phyloP scores from a whole-genome alignment of 2,113 vertebrate species.

The Ochotona princeps region DNA sequence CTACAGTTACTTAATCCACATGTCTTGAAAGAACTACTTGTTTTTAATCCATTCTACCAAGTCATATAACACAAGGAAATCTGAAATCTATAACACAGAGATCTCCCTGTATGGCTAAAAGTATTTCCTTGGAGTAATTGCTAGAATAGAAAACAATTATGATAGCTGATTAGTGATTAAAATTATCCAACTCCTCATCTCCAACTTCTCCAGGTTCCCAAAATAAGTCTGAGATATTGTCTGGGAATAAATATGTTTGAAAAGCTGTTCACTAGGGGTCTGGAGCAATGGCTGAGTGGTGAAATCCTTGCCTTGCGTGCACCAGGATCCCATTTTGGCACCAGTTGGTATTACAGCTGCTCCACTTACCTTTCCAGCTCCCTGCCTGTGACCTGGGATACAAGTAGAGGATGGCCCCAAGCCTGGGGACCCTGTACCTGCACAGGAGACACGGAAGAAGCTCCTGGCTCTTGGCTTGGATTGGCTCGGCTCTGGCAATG shows the following conservation, averaged over 20 bases:
- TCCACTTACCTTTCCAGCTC: too few species aligned
- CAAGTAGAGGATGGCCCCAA: too few species aligned
- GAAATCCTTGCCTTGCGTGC: too few species aligned
- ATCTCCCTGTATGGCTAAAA: not conserved
- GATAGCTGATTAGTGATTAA: not conserved
- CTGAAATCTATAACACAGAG: not conserved
- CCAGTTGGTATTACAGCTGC: too few species aligned
- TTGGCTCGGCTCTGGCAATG: too few species aligned
- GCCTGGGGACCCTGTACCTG: too few species aligned
- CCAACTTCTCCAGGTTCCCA: constrained; percentile 9
- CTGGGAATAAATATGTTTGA: constrained; percentile 14
- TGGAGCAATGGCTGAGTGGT: too few species aligned
- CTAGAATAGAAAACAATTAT: not conserved
- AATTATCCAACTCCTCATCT: not conserved
- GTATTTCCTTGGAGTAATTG: not conserved
- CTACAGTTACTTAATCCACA: not conserved
- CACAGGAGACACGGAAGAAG: too few species aligned
- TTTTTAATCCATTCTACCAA: not conserved
- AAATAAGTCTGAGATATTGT: not conserved
- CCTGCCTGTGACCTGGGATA: too few species aligned
- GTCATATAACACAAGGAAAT: not conserved
- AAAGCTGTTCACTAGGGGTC: not conserved
- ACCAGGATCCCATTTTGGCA: too few species aligned
- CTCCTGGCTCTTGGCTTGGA: too few species aligned
- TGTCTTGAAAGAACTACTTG: constrained; percentile 5